A percentile compares a stretch with the other conserved stretches of the same genome.
These are phyloP conservation scores for Casuarius casuarius DNA, from an alignment of 2,113 vertebrate genomes.

Conservation along the genomic window DNA sequence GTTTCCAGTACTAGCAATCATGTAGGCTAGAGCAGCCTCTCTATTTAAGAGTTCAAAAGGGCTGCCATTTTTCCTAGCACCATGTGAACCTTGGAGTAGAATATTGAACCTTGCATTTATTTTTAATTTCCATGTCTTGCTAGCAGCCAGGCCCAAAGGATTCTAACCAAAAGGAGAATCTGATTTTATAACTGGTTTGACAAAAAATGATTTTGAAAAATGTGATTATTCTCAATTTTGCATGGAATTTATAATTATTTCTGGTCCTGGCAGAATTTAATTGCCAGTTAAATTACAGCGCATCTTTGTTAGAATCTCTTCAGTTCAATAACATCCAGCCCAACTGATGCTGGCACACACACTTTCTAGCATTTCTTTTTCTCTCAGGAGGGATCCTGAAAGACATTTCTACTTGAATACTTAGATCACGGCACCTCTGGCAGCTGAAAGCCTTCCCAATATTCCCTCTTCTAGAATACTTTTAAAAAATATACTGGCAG, in stretches of 20 bases:
- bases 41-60: background rate
- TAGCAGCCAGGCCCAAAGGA: background rate
- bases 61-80: background rate
- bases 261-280: background rate
- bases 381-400: background rate
- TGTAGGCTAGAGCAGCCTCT: background rate
- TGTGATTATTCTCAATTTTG: background rate
- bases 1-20: background rate
- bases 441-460: background rate
- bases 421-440: background rate
- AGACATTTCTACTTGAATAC: background rate
- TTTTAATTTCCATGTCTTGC: background rate
- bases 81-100: background rate
- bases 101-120: background rate
- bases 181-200: background rate
- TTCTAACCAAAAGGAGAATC: background rate
- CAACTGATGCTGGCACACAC: background rate
- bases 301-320: background rate
- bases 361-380: background rate
- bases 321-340: background rate
- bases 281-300: background rate
- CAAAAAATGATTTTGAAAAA: background rate
- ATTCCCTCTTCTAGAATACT: background rate
- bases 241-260: background rate
- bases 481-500: background rate